Evolutionary conservation across 1,140 invertebrate genomes (phyloP).

Genomic region (Drosophila cardini): DNA sequence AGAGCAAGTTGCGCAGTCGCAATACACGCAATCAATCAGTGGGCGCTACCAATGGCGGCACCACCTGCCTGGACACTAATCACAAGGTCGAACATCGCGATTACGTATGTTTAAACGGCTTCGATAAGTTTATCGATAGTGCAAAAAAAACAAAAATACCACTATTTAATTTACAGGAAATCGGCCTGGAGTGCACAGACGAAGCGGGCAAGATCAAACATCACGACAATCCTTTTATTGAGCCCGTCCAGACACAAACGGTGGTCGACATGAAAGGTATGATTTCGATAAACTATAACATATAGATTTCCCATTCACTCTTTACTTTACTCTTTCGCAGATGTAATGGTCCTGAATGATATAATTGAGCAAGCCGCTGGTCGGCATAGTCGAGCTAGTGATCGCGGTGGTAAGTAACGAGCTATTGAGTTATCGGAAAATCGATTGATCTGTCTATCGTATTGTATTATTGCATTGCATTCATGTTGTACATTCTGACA

Average conservation of each 20-base stretch:
- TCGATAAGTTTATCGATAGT: not conserved
- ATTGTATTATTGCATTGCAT: slow-evolving; percentile 46
- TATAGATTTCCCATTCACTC: not conserved
- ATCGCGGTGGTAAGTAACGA: slow-evolving; percentile 91
- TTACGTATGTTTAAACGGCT: slow-evolving; percentile 87
- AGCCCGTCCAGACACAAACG: slow-evolving; percentile 93
- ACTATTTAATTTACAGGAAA: slow-evolving; percentile 63
- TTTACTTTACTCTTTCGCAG: slow-evolving; percentile 86
- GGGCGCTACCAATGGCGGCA: slow-evolving; percentile 85
- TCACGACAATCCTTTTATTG: slow-evolving; percentile 94
- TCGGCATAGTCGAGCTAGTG: slow-evolving; percentile 92
- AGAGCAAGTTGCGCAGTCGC: slow-evolving; percentile 91
- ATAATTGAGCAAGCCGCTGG: slow-evolving; percentile 98
- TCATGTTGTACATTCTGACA: slow-evolving; percentile 67
- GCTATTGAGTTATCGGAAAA: slow-evolving; percentile 7
- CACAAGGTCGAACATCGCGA: slow-evolving; percentile 88
- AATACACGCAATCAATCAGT: slow-evolving; percentile 89
- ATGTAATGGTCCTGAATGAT: slow-evolving; percentile 98
- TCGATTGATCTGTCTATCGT: slow-evolving; percentile 13
- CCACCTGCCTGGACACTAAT: slow-evolving; percentile 87
- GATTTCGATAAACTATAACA: slow-evolving; percentile 20
- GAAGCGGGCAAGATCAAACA: slow-evolving; percentile 93
- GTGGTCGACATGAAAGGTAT: slow-evolving; percentile 97
- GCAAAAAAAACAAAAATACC: not conserved
- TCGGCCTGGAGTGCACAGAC: slow-evolving; percentile 89